Evolutionary conservation across 2,888 invertebrate species (phyloP).

Genomic region (Himalopsyche anomala): DNA sequence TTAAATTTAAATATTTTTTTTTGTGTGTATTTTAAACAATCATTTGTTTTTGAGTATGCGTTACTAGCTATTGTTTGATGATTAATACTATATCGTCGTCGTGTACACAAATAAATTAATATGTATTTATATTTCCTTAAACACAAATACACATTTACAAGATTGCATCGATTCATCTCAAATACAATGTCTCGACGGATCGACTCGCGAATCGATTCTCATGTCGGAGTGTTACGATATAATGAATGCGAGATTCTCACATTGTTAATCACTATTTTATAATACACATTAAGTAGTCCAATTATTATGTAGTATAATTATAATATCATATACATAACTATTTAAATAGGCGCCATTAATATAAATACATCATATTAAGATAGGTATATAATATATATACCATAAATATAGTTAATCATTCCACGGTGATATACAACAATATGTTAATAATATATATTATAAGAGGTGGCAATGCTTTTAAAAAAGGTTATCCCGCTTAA

Average conservation of each 20-base stretch:
- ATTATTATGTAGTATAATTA: slow-evolving; percentile 39
- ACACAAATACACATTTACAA: slow-evolving; percentile 34
- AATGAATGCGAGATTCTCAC: slow-evolving; percentile 26
- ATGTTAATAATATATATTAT: slow-evolving; percentile 39
- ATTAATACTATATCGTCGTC: slow-evolving; percentile 9
- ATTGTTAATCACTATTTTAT: slow-evolving; percentile 27
- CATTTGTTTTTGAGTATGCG: too few species aligned
- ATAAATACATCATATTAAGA: slow-evolving; percentile 29
- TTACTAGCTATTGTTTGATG: background rate
- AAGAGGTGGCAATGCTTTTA: slow-evolving; percentile 40
- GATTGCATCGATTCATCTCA: background rate
- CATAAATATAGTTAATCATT: slow-evolving; percentile 32
- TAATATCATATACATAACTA: slow-evolving; percentile 43
- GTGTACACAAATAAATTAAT: slow-evolving; percentile 18
- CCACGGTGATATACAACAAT: slow-evolving; percentile 39
- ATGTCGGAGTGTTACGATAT: background rate
- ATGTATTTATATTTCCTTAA: background rate
- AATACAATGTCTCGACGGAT: background rate
- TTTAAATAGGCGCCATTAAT: slow-evolving; percentile 42
- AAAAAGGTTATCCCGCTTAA: slow-evolving; percentile 35
- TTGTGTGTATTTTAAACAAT: too few species aligned
- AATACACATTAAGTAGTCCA: slow-evolving; percentile 41
- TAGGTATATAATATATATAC: slow-evolving; percentile 41
- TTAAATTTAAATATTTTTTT: too few species aligned
- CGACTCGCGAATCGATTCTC: background rate